A percentile compares a stretch with the other conserved stretches of the same genome.
Evolutionary conservation across 2,797 vertebrate genomes (phyloP).

Genomic region (Rhyacichthys aspro): DNA sequence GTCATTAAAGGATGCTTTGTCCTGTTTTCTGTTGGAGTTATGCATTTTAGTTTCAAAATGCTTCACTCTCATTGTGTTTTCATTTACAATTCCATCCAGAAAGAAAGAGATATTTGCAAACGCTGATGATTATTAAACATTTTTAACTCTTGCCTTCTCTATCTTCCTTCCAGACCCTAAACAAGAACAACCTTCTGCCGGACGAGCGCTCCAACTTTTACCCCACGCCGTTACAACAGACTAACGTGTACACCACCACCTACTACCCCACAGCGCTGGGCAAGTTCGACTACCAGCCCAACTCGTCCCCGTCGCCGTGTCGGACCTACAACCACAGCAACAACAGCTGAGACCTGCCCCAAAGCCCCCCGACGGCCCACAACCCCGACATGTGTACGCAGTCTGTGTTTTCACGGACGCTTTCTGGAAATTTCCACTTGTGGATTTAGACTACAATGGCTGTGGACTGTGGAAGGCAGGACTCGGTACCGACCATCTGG

Average conservation of each 20-base stretch:
- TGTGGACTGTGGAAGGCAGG: conserved; percentile 19
- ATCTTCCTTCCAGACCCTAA: conserved; percentile 87
- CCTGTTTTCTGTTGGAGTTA: too few species aligned
- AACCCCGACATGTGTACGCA: conserved; percentile 18
- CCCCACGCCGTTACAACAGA: conserved; percentile 89
- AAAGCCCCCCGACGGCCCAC: conserved; percentile 30
- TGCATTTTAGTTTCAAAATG: too few species aligned
- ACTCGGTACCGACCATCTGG: conserved; percentile 38
- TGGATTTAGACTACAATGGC: conserved; percentile 36
- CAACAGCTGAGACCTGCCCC: conserved; percentile 86
- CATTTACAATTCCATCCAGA: too few species aligned
- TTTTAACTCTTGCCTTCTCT: conserved; percentile 5
- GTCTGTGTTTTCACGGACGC: conserved; percentile 51
- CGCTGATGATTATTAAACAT: too few species aligned
- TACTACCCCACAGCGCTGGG: conserved; percentile 94
- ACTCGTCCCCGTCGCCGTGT: conserved; percentile 94
- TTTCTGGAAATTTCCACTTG: conserved; percentile 50
- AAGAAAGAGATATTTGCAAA: too few species aligned
- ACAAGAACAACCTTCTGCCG: conserved; percentile 97
- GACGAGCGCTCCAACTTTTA: conserved; percentile 96
- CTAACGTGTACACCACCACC: conserved; percentile 97
- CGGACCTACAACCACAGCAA: conserved; percentile 93
- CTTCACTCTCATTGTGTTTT: too few species aligned
- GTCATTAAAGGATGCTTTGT: too few species aligned
- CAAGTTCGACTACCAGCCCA: conserved; percentile 95